Evolutionary conservation across 2,888 invertebrate species (phyloP).

Genomic region (Mythimna vitellina): DNA sequence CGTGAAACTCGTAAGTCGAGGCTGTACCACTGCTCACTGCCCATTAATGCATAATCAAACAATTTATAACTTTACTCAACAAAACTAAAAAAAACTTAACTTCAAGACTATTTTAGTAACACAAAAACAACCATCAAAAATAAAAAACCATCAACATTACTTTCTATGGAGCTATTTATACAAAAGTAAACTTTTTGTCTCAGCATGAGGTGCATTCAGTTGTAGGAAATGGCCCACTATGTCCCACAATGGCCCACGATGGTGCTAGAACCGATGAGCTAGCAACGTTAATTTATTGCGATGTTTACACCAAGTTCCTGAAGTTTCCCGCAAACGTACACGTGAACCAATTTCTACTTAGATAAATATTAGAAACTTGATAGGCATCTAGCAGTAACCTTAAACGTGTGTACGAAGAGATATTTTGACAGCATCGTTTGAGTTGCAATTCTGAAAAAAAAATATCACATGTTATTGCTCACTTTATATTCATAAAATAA

Average conservation of each 20-base stretch:
- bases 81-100: not conserved
- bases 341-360: slow-evolving; percentile 31
- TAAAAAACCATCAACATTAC: slow-evolving; percentile 10
- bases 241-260: slow-evolving; percentile 45
- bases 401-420: not conserved
- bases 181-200: slow-evolving; percentile 18
- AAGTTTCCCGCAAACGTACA: slow-evolving; percentile 38
- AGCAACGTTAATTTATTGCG: slow-evolving; percentile 56
- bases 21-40: too few species aligned
- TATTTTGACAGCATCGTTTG: slow-evolving; percentile 2
- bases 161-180: not conserved
- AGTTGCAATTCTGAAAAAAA: slow-evolving; percentile 16
- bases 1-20: too few species aligned
- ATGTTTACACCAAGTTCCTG: slow-evolving; percentile 57
- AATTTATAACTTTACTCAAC: not conserved
- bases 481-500: slow-evolving; percentile 49
- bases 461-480: not conserved
- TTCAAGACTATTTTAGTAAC: not conserved
- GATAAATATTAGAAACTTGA: slow-evolving; percentile 39
- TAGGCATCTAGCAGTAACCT: not conserved
- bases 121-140: slow-evolving; percentile 7
- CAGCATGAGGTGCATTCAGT: slow-evolving; percentile 59
- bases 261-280: slow-evolving; percentile 43
- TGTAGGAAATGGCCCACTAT: slow-evolving; percentile 51
- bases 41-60: not conserved